Base-by-base conservation (phyloP, 2,113 vertebrate species). In the Cisticola juncidis region DNA sequence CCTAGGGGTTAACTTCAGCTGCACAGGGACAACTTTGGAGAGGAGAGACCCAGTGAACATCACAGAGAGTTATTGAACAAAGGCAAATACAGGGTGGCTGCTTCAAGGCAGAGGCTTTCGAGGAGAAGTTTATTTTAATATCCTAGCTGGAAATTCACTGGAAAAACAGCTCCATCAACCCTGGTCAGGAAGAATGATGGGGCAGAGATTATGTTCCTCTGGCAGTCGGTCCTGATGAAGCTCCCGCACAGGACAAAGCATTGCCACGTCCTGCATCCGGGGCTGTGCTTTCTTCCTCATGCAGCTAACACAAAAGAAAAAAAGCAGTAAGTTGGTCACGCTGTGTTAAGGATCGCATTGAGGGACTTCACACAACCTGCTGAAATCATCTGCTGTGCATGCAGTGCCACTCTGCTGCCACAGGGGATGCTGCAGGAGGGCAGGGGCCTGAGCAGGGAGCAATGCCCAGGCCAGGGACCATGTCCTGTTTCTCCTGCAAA, bases 91-190 rank as follows among this genome's bases (percentile, higher is more conserved):
- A 66, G 56, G 28, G 14, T 62, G 76, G 40, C 66, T 95, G 81
- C 81, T 91, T 88, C 83, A 73, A 86, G 62, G 90, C 6, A 83
- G 70, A 89, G 74, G 9, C 21, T 61, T 57, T 68, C 4, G 16
- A 48, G 28, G 29, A 58, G 76, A 95, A 81, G 73, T 72, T 86
- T 54, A 26, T 66, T 88, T 95, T 65, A 77, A 70, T 28, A 77
- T 50, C 65, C 48, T 86, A 86, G 72, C 50, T 91, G 90, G 57
- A 91, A 92, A 94, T 64, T 94, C 73, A 65, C 79, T 79, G 25
- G 92, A 35, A 93, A 95, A 88, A 78, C 71, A 85, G 33, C 28
- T 69, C 28, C 48, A 81, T 70, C 14, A 8, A 38, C 19, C 24
- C 50, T 47, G 58, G 45, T 36, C 58, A 88, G 81, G 73, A 90